Evolutionary conservation across 2,888 invertebrate genomes (phyloP).

Genomic region (Dioctria linearis): DNA sequence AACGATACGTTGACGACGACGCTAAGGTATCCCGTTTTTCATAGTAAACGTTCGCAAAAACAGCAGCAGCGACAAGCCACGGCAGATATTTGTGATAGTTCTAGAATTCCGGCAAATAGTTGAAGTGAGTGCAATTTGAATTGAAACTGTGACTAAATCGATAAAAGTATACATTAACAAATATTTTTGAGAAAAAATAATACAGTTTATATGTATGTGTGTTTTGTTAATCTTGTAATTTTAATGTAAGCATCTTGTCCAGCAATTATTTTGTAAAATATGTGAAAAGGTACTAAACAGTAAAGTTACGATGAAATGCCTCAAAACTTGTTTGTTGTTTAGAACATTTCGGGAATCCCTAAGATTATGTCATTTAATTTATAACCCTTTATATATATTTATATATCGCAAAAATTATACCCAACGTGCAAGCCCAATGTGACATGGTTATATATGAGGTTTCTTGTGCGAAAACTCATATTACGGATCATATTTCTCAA

Average conservation of each 20-base stretch:
- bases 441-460: too few relatives aligned
- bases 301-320: too few relatives aligned
- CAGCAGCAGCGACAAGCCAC: conserved; percentile 60
- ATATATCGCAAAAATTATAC: too few relatives aligned
- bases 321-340: too few relatives aligned
- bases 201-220: conserved; percentile 39
- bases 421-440: too few relatives aligned
- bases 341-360: too few relatives aligned
- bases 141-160: conserved; percentile 26
- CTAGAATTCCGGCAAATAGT: conserved; percentile 20
- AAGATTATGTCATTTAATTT: too few relatives aligned
- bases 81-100: conserved; percentile 56
- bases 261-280: conserved; percentile 25
- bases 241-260: background rate
- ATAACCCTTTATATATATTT: too few relatives aligned
- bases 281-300: conserved; percentile 26
- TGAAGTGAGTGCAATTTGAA: conserved; percentile 39
- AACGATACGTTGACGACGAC: conserved; percentile 91
- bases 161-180: conserved; percentile 27
- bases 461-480: too few relatives aligned
- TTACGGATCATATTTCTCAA: too few relatives aligned
- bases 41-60: conserved; percentile 64
- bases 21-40: conserved; percentile 85
- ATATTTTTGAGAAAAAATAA: conserved; percentile 42
- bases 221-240: conserved; percentile 41